Evolutionary conservation across 2,797 vertebrate species (phyloP).

Genomic region (Sandelia bainsii): DNA sequence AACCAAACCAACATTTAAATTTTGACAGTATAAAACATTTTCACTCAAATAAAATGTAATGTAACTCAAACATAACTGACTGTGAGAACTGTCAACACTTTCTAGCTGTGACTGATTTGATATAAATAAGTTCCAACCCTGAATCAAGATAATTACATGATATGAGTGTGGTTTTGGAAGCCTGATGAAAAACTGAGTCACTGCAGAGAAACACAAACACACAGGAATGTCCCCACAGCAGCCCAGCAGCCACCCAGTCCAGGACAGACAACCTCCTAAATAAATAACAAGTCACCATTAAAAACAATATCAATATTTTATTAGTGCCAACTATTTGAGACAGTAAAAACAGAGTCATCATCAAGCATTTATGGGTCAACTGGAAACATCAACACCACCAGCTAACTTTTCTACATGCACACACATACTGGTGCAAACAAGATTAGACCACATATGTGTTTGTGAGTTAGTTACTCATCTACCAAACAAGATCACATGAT

Average conservation of each 20-base stretch:
- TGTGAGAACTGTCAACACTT: slow-evolving; percentile 10
- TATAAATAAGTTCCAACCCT: slow-evolving; percentile 3
- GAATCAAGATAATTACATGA: slow-evolving; percentile 30
- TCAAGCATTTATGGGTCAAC: slow-evolving; percentile 18
- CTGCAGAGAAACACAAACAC: neutral
- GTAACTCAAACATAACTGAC: slow-evolving; percentile 3
- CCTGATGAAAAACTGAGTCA: slow-evolving; percentile 10
- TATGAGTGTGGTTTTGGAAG: slow-evolving; percentile 9
- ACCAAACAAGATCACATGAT: neutral
- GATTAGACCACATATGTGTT: no score
- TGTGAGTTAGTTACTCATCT: neutral
- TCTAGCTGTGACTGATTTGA: slow-evolving; percentile 13
- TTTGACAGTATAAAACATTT: neutral
- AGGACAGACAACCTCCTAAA: slow-evolving; percentile 14
- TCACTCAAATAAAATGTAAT: neutral
- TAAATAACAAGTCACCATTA: slow-evolving; percentile 36
- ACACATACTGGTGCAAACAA: neutral
- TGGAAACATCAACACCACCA: slow-evolving; percentile 5
- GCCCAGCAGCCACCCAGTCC: neutral
- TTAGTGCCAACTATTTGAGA: slow-evolving; percentile 38
- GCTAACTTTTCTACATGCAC: neutral
- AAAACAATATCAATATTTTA: slow-evolving; percentile 63
- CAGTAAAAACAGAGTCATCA: slow-evolving; percentile 38
- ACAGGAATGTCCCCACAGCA: neutral
- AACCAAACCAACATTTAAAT: neutral